These are phyloP conservation scores for Apostichopus japonicus DNA, from an alignment of 35 echinoderm and acorn worm species.

Conservation along the genomic window DNA sequence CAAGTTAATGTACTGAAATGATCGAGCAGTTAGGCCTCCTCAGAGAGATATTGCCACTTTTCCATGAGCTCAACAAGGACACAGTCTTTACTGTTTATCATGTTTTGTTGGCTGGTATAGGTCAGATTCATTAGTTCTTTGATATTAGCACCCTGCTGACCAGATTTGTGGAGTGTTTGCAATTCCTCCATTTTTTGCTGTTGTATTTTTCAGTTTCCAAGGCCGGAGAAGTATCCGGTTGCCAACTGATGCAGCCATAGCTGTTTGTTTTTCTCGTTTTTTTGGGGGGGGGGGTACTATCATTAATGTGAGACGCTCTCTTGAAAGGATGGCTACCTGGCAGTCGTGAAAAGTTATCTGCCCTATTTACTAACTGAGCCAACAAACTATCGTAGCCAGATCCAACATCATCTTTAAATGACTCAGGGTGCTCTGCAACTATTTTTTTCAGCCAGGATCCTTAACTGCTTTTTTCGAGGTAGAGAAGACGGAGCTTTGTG, in stretches of 20 bases:
- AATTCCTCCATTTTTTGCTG: background rate
- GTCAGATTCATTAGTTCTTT: constrained; percentile 38
- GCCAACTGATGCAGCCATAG: constrained; percentile 23
- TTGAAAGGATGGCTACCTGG: too few relatives aligned
- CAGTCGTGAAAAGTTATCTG: background rate
- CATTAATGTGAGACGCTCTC: background rate
- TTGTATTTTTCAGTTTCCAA: background rate
- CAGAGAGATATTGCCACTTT: background rate
- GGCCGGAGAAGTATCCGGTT: background rate
- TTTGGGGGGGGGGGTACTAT: background rate
- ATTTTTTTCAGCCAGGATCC: background rate
- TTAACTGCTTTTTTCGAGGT: background rate
- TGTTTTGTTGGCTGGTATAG: background rate
- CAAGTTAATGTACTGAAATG: background rate
- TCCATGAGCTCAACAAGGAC: background rate
- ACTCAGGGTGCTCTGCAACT: background rate
- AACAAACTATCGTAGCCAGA: background rate
- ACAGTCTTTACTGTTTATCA: constrained; percentile 34
- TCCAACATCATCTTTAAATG: constrained; percentile 12
- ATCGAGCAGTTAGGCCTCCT: constrained; percentile 2
- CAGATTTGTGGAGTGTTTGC: background rate
- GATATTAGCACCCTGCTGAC: background rate
- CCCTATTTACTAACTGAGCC: too few relatives aligned
- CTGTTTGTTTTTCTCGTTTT: constrained; percentile 17
- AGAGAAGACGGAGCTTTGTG: background rate